These are phyloP conservation scores for Dynastes hyllus DNA, from an alignment of 2,888 invertebrate species.

Conservation along the genomic window DNA sequence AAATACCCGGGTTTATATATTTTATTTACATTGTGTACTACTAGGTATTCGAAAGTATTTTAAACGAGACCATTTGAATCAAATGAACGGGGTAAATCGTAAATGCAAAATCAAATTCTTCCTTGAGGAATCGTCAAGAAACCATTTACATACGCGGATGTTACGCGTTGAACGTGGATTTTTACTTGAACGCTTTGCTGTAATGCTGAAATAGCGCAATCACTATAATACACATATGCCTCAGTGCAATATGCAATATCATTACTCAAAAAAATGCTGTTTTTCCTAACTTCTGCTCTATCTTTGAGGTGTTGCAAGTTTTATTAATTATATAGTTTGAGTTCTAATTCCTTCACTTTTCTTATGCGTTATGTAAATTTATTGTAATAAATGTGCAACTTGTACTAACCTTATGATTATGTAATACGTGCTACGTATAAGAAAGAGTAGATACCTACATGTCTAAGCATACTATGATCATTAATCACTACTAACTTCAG, in stretches of 20 bases:
- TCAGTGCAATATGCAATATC: too few relatives aligned
- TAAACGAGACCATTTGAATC: background rate
- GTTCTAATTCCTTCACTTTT: constrained; percentile 2
- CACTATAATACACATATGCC: too few relatives aligned
- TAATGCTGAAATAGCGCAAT: background rate
- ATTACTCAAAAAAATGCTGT: too few relatives aligned
- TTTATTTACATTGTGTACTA: too few relatives aligned
- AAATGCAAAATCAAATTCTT: background rate
- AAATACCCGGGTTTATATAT: too few relatives aligned
- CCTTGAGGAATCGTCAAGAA: too few relatives aligned
- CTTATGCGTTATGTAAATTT: background rate
- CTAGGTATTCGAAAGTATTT: too few relatives aligned
- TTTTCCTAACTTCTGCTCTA: background rate
- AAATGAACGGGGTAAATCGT: background rate
- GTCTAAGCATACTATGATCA: background rate
- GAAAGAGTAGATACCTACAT: background rate
- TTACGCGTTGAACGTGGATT: background rate
- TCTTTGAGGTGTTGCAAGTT: background rate
- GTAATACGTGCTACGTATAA: background rate
- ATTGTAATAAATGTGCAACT: background rate
- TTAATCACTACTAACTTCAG: background rate
- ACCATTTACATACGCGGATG: background rate
- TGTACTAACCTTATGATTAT: constrained; percentile 1
- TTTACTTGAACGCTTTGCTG: background rate
- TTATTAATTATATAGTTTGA: background rate